Conservation (phyloP, 2,888 invertebrate species). For the Carterocephalus palaemon region DNA sequence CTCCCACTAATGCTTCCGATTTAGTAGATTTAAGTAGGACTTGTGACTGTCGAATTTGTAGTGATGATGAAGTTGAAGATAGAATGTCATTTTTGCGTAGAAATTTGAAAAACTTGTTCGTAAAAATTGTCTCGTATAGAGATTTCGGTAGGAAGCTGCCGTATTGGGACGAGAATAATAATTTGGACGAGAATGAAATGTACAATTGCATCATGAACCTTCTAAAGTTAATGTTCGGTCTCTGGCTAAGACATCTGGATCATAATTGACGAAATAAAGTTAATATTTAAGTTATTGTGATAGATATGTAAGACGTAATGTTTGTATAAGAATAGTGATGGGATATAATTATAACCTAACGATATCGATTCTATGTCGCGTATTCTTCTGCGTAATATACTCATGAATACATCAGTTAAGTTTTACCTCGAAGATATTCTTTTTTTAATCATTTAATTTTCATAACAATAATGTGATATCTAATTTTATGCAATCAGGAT, state of each 20-base stretch:
- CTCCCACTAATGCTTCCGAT: constrained; percentile 50
- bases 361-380: not conserved
- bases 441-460: not conserved
- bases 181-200: constrained; percentile 60
- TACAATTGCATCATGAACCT: constrained; percentile 60
- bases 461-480: constrained; percentile 9
- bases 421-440: not conserved
- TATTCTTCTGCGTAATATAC: constrained; percentile 8
- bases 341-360: constrained; percentile 2
- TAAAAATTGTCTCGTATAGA: constrained; percentile 49
- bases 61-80: constrained; percentile 41
- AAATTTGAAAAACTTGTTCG: constrained; percentile 51
- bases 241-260: constrained; percentile 72
- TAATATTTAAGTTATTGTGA: constrained; percentile 19
- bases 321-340: constrained; percentile 3
- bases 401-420: constrained; percentile 1
- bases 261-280: constrained; percentile 43
- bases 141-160: constrained; percentile 51
- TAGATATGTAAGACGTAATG: constrained; percentile 11
- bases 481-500: not conserved
- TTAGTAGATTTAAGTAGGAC: constrained; percentile 52
- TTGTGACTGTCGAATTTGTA: constrained; percentile 71
- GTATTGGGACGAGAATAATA: constrained; percentile 63
- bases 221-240: constrained; percentile 65
- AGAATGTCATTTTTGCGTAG: constrained; percentile 47